Evolutionary conservation across 2,113 vertebrate genomes (phyloP), one percentile per base, ranked within the genome.

Genomic region (Hirundichthys speculiger): DNA sequence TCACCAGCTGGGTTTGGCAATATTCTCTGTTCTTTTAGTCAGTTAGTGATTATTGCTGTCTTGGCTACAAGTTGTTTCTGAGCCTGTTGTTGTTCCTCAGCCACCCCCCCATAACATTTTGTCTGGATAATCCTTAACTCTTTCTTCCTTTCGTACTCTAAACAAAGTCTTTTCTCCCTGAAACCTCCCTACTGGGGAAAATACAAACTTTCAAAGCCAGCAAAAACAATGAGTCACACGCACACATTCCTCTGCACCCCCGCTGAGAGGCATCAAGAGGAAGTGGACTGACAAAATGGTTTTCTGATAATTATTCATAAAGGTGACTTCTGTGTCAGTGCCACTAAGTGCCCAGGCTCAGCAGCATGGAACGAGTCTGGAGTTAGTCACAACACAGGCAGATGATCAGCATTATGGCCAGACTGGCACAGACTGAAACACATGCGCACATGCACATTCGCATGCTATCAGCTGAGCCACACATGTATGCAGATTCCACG

Each of bases 301-400:
- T 86, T 77, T 80, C 63, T 80, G 76, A 85, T 89, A 87, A 85
- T 87, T 86, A 85, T 80, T 88, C 75, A 87, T 74, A 86, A 87
- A 87, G 83, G 85, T 87, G 81, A 86, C 83, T 86, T 85, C 71
- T 69, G 66, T 59, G 57, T 20, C 57, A 74, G 63, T 7, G 53
- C 42, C 60, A 25, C 80, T 80, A 73, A 78, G 82, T 78, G 77
- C 58, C 77, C 14, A 2, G 46, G 55, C 67, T 68, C 73, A 73
- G 79, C 73, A 25, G 84, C 42, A 38, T 25, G 75, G 67, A 85
- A 63, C 21, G 53, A 67, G 60, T 68, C 61, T 16, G 51, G 67
- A 82, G 72, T 84, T 41, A 69, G 75, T 69, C 74, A 82, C 77
- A 85, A 83, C 80, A 82, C 20, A 58, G 69, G 51, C 84, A 83